These are phyloP conservation scores for Caranx melampygus DNA, from an alignment of 2,113 vertebrate genomes.

Conservation along the genomic window DNA sequence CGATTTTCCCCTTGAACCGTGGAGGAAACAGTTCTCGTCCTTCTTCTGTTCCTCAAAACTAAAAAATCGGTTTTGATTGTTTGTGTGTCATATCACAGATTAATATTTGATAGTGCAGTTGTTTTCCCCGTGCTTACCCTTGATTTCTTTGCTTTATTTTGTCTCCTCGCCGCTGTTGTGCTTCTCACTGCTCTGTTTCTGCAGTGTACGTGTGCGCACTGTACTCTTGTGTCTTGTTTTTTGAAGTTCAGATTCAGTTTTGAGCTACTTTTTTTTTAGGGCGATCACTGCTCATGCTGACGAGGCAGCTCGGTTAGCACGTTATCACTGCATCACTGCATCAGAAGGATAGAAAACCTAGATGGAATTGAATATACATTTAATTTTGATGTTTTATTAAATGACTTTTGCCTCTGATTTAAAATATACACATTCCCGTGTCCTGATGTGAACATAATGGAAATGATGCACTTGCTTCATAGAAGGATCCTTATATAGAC, in stretches of 20 bases:
- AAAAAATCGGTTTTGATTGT: background rate
- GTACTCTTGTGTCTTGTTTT: background rate
- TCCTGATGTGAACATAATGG: background rate
- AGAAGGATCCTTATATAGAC: too few relatives aligned
- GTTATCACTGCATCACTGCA: background rate
- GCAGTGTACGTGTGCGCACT: background rate
- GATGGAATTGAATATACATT: too few relatives aligned
- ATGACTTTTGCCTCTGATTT: too few relatives aligned
- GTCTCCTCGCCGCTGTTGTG: background rate
- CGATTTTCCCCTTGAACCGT: background rate
- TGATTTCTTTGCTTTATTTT: background rate
- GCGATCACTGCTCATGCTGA: background rate
- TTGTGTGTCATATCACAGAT: background rate
- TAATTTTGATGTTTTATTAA: too few relatives aligned
- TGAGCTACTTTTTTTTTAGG: background rate
- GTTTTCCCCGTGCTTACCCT: background rate
- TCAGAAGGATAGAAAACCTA: background rate
- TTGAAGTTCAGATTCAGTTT: slow-evolving; percentile 10
- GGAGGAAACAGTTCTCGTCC: background rate
- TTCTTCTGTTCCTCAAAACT: background rate
- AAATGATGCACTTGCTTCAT: background rate
- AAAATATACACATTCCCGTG: too few relatives aligned
- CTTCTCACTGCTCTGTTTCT: background rate
- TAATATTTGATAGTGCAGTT: background rate
- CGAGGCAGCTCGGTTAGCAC: background rate